Base-by-base conservation (phyloP, 2,888 invertebrate species). In the Zelleria hepariella region DNA sequence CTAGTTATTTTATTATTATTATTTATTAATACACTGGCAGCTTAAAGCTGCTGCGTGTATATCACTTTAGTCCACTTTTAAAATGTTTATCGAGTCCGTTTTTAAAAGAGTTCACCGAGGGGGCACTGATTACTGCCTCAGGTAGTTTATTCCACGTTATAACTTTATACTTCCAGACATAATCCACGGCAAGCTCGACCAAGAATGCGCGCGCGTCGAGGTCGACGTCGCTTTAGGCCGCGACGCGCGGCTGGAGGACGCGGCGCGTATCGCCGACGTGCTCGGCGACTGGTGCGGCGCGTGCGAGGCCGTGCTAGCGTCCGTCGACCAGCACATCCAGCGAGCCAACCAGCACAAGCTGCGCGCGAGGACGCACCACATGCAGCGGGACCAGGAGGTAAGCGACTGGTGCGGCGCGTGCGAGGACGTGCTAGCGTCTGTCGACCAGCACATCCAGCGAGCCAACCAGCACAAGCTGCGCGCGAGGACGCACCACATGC, bases 111-210 rank as follows among this genome's bases (percentile, higher is more conserved):
- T n/a, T n/a, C n/a, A n/a, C n/a, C n/a, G n/a, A n/a, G n/a, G n/a
- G n/a, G n/a, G n/a, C n/a, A n/a, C n/a, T n/a, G n/a, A n/a, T n/a
- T n/a, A n/a, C n/a, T n/a, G n/a, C n/a, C n/a, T n/a, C n/a, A n/a
- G n/a, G n/a, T n/a, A n/a, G n/a, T n/a, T n/a, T n/a, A n/a, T n/a
- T n/a, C n/a, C n/a, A n/a, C n/a, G n/a, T n/a, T n/a, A n/a, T n/a
- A n/a, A 54, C 25, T 48, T 48, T 24, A 10, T n/a, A 23, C 69
- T 74, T 88, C 0, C 82, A 93, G 96, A 97, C 77, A 96, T 98
- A 66, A 97, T 98, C 68, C 96, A 96, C 67, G 98, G 98, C 2
- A 98, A 98, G 84, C 86, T 99, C 65, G 98, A 98, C 81, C 98
- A 98, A 78, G 96, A 96, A 74, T 96, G 97, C 79, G 95, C 95